Evolutionary conservation across 2,113 vertebrate species (phyloP).

Genomic region (Riparia riparia): DNA sequence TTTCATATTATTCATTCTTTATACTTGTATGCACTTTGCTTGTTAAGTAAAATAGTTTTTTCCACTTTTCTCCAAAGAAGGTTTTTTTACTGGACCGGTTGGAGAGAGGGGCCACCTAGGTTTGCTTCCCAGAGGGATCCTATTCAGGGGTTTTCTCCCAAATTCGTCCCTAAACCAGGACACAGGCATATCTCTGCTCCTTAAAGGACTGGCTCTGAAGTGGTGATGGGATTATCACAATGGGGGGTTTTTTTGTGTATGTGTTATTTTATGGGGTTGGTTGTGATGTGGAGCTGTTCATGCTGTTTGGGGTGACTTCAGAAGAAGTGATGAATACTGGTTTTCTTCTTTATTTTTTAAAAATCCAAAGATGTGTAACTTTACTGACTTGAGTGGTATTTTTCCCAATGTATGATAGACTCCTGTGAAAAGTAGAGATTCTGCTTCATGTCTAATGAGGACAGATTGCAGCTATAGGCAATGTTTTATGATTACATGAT

Average conservation of each 20-base stretch:
- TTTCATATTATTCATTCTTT: too few species aligned
- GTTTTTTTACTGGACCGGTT: too few species aligned
- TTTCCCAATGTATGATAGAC: not conserved
- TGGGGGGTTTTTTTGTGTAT: not conserved
- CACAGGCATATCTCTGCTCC: not conserved
- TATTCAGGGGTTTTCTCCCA: too few species aligned
- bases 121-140: too few species aligned
- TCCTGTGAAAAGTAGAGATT: not conserved
- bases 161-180: too few species aligned
- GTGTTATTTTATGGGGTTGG: not conserved
- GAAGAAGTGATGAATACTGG: not conserved
- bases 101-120: too few species aligned
- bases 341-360: not conserved
- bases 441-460: not conserved
- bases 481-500: not conserved
- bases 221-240: not conserved
- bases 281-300: not conserved
- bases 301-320: not conserved
- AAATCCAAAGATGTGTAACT: not conserved
- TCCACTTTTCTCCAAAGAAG: too few species aligned
- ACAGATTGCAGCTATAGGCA: not conserved
- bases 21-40: too few species aligned
- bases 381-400: not conserved
- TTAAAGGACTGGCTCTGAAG: not conserved
- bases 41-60: too few species aligned